These are phyloP conservation scores for Cuculus canorus DNA, from an alignment of 2,797 vertebrate species.

Conservation along the genomic window DNA sequence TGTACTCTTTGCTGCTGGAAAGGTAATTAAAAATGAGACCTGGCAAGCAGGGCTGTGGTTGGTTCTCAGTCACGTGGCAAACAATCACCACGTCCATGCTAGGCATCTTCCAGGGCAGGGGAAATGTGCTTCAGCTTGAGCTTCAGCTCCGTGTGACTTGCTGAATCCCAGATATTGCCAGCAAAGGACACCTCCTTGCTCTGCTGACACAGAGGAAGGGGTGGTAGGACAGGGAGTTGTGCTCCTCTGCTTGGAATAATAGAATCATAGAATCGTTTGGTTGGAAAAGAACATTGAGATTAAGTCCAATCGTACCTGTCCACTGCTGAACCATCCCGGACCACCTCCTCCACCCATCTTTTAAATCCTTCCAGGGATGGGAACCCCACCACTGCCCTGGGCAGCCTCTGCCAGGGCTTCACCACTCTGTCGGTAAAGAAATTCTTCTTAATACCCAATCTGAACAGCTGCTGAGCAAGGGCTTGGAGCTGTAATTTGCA, in stretches of 20 bases:
- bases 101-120: neutral
- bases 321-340: no score
- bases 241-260: neutral
- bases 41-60: neutral
- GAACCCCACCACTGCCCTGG: no score
- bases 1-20: neutral
- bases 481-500: neutral
- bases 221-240: neutral
- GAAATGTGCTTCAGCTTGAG: neutral
- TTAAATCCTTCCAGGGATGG: no score
- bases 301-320: no score
- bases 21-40: slow-evolving; percentile 45
- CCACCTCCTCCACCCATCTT: no score
- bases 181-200: neutral
- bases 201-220: neutral
- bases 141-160: neutral
- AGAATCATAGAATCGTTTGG: no score
- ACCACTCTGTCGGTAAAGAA: no score
- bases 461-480: no score
- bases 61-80: neutral
- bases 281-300: no score
- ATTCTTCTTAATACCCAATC: no score
- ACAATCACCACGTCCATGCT: neutral
- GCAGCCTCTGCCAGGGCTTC: no score
- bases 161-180: neutral